A percentile compares a stretch with the other conserved stretches of the same genome.
Evolutionary conservation across 2,797 vertebrate genomes (phyloP).

Genomic region (Hypotaenidia philippensis): DNA sequence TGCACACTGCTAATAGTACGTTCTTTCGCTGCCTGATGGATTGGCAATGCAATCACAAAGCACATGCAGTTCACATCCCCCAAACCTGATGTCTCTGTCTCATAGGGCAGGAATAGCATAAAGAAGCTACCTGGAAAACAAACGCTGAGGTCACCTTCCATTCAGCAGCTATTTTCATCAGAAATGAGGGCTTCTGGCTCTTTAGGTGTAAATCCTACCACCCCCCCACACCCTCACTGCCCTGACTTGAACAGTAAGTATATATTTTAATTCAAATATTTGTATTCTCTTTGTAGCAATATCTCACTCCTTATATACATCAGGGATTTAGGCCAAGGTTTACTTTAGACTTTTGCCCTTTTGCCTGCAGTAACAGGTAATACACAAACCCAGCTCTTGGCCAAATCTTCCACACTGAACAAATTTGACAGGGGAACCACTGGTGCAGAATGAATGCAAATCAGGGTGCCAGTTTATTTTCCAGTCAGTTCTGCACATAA

Average conservation of each 20-base stretch:
- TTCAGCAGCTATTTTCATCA: not conserved
- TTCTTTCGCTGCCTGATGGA: not conserved
- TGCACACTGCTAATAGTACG: not conserved
- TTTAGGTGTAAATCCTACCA: not conserved
- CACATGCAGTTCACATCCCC: not conserved
- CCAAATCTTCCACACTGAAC: not conserved
- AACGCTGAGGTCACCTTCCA: not conserved
- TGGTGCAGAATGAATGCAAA: constrained; percentile 59
- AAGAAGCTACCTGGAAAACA: not conserved
- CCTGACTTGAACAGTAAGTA: not conserved
- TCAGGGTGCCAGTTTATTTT: constrained; percentile 36
- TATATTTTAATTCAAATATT: not conserved
- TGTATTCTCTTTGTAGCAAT: not conserved
- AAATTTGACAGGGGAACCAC: constrained; percentile 20
- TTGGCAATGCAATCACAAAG: not conserved
- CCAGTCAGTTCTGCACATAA: constrained; percentile 28
- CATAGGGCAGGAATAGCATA: not conserved
- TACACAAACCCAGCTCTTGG: constrained; percentile 7
- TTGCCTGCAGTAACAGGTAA: constrained; percentile 53
- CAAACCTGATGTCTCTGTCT: fast-evolving
- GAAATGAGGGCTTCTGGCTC: not conserved
- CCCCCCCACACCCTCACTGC: not conserved
- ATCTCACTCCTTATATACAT: not conserved
- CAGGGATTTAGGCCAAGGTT: not conserved
- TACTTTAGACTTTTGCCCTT: constrained; percentile 1